These are phyloP conservation scores for Lithophane ornitopus DNA, from an alignment of 2,888 invertebrate species.

Conservation along the genomic window DNA sequence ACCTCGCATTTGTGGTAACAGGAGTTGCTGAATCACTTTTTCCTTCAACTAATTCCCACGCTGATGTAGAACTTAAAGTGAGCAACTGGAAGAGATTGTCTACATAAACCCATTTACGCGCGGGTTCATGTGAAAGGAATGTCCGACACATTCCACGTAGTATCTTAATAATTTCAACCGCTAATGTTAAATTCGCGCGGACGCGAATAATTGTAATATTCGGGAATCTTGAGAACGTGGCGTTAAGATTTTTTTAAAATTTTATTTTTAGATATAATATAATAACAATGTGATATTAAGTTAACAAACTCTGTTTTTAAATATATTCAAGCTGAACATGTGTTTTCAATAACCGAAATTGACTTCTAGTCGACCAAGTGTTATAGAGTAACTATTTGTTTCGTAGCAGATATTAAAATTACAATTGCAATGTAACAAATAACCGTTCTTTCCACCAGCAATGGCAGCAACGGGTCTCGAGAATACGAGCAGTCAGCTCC, in stretches of 20 bases:
- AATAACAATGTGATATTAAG: background rate
- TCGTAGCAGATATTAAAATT: background rate
- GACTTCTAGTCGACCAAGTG: background rate
- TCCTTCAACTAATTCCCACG: slow-evolving; percentile 43
- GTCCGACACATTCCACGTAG: slow-evolving; percentile 7
- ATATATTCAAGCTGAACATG: background rate
- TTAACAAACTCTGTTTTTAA: background rate
- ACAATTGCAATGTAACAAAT: background rate
- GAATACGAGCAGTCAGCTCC: slow-evolving; percentile 88
- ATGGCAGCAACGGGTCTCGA: slow-evolving; percentile 84
- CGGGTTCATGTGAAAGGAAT: slow-evolving; percentile 33
- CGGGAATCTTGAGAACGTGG: slow-evolving; percentile 12
- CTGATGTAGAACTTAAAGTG: slow-evolving; percentile 35
- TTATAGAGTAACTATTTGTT: background rate
- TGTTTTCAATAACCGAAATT: background rate
- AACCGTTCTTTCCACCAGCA: slow-evolving; percentile 72
- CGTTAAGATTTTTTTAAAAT: background rate
- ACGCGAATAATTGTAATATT: slow-evolving; percentile 3
- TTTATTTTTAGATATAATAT: background rate
- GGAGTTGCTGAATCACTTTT: slow-evolving; percentile 50
- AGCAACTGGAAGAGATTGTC: slow-evolving; percentile 35
- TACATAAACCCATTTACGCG: slow-evolving; percentile 17
- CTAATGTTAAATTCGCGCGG: slow-evolving; percentile 11
- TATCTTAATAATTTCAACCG: slow-evolving; percentile 23
- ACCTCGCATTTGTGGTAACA: slow-evolving; percentile 46